Conservation (phyloP, 2,113 vertebrate species). For the Microcebus jonahi region DNA sequence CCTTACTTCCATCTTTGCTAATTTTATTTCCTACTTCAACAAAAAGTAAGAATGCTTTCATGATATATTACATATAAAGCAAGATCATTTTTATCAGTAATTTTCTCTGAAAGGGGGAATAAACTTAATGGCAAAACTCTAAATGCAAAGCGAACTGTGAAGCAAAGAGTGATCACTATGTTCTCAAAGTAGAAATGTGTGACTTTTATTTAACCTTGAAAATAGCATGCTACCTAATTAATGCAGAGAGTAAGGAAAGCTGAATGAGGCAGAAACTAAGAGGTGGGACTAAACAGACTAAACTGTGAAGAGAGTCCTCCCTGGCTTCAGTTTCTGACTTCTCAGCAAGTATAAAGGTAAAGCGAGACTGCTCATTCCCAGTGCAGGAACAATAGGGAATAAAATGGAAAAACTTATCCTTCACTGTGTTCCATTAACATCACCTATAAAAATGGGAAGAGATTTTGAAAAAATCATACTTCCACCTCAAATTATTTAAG, state of each 20-base stretch:
- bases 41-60: constrained; percentile 33
- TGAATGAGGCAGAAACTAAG: not conserved
- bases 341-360: not conserved
- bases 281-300: not conserved
- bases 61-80: constrained; percentile 7
- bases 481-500: constrained; percentile 23
- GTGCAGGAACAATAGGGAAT: not conserved
- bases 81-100: constrained; percentile 25
- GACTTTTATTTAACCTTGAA: constrained; percentile 18
- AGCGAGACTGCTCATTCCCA: not conserved
- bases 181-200: not conserved
- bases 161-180: not conserved
- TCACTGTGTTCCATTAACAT: not conserved
- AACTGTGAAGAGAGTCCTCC: not conserved
- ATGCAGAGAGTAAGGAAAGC: not conserved
- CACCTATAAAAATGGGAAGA: not conserved
- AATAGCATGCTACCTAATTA: not conserved
- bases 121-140: not conserved
- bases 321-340: not conserved
- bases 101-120: not conserved
- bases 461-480: not conserved
- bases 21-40: constrained; percentile 37
- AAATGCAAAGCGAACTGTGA: constrained; percentile 21
- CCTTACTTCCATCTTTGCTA: not conserved
- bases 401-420: constrained; percentile 1